Conservation (phyloP, 1,140 invertebrate species). For the Branchinecta lynchi region DNA sequence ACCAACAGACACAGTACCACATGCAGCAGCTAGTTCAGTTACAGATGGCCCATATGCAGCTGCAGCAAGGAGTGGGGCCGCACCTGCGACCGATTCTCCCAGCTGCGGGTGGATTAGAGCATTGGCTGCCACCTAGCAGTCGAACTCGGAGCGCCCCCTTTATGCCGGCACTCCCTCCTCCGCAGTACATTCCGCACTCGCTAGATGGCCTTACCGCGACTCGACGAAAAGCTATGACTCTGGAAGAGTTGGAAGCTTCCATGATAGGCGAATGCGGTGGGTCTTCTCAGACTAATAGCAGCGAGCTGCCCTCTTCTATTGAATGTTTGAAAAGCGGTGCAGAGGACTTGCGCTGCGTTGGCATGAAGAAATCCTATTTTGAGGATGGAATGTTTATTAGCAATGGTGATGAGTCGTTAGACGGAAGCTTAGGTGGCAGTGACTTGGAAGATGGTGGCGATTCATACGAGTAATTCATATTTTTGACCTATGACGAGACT, state of each 20-base stretch:
- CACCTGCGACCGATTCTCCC: neutral
- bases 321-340: no score
- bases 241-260: slow-evolving; percentile 20
- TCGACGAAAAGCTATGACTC: slow-evolving; percentile 17
- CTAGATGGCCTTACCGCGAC: neutral
- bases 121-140: neutral
- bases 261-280: neutral
- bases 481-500: no score
- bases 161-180: neutral
- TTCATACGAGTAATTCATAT: no score
- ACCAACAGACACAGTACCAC: neutral
- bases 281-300: neutral
- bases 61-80: neutral
- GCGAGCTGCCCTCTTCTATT: no score
- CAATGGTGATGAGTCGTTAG: neutral
- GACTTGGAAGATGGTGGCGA: neutral
- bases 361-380: neutral
- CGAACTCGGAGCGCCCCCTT: no score
- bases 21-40: neutral
- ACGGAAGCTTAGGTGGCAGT: neutral
- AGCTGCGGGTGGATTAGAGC: neutral
- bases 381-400: neutral
- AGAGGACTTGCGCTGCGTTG: neutral
- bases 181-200: neutral
- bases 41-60: neutral